Conservation (phyloP, 1,140 invertebrate species). For the Bilobella aurantiaca region DNA sequence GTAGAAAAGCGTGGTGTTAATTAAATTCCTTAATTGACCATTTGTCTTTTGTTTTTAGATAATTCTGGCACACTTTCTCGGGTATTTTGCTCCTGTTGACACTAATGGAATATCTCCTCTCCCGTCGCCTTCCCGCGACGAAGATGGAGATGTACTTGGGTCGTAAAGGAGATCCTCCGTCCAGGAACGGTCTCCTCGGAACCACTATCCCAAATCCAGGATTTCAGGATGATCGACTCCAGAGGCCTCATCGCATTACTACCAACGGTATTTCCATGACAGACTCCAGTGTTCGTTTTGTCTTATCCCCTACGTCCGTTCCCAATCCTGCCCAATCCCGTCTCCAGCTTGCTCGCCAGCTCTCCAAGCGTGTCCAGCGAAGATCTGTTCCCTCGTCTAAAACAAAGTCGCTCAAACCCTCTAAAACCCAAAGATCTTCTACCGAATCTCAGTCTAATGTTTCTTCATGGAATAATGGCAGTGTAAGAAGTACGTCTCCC, state of each 20-base stretch:
- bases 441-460: not conserved
- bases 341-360: not conserved
- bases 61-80: conserved; percentile 29
- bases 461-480: conserved; percentile 22
- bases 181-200: conserved; percentile 4
- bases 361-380: not conserved
- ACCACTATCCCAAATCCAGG: conserved; percentile 32
- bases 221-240: conserved; percentile 24
- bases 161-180: not conserved
- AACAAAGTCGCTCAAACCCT: not conserved
- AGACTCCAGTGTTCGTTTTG: conserved; percentile 34
- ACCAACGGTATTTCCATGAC: conserved; percentile 35
- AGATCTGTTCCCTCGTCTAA: not conserved
- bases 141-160: not conserved
- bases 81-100: conserved; percentile 29
- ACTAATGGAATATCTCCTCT: conserved; percentile 21
- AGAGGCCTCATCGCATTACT: not conserved
- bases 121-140: conserved; percentile 2
- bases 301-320: conserved; percentile 18
- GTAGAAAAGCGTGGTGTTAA: conserved; percentile 43
- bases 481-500: conserved; percentile 27
- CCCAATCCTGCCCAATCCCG: not conserved
- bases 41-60: conserved; percentile 16
- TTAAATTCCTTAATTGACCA: not conserved
- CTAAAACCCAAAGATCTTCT: not conserved